Percentiles rank a stretch among this genome's conserved stretches.
These are phyloP conservation scores for Cheilosia vernalis DNA, from an alignment of 2,888 invertebrate genomes.

Conservation along the genomic window DNA sequence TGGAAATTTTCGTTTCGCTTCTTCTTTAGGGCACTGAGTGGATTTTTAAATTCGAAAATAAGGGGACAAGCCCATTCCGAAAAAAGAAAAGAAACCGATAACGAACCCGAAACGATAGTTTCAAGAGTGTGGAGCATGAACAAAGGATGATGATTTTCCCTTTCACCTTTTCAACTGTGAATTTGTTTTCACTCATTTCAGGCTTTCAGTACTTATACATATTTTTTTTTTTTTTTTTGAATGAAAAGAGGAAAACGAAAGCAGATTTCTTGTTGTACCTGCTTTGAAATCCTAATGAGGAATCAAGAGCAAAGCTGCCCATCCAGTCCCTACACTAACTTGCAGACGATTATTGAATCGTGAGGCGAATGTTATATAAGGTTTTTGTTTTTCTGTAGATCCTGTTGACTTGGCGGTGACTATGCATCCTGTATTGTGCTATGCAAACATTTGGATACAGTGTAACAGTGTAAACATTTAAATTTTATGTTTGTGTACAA, in stretches of 20 bases:
- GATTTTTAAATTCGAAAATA: background rate
- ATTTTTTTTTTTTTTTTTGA: background rate
- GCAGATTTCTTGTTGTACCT: conserved; percentile 10
- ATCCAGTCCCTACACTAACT: conserved; percentile 5
- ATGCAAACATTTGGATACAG: background rate
- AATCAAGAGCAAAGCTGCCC: conserved; percentile 1
- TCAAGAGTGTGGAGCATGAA: conserved; percentile 13
- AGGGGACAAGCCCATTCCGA: conserved; percentile 7
- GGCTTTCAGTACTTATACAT: background rate
- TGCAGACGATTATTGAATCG: background rate
- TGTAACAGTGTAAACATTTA: background rate
- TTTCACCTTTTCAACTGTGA: conserved; percentile 28
- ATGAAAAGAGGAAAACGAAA: conserved; percentile 31
- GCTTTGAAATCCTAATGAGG: conserved; percentile 22
- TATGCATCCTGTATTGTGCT: conserved; percentile 8
- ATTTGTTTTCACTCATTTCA: background rate
- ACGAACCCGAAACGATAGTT: conserved; percentile 2
- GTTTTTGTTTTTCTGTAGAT: conserved; percentile 6
- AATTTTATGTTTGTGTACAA: background rate
- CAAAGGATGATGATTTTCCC: conserved; percentile 42
- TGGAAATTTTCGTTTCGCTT: conserved; percentile 9
- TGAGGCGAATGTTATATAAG: background rate
- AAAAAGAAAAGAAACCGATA: background rate
- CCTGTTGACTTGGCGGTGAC: conserved; percentile 5
- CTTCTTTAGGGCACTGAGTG: background rate